Percentiles rank a stretch among this genome's conserved stretches.
Evolutionary conservation across 2,888 invertebrate genomes (phyloP).

Genomic region (Coelopa pilipes): DNA sequence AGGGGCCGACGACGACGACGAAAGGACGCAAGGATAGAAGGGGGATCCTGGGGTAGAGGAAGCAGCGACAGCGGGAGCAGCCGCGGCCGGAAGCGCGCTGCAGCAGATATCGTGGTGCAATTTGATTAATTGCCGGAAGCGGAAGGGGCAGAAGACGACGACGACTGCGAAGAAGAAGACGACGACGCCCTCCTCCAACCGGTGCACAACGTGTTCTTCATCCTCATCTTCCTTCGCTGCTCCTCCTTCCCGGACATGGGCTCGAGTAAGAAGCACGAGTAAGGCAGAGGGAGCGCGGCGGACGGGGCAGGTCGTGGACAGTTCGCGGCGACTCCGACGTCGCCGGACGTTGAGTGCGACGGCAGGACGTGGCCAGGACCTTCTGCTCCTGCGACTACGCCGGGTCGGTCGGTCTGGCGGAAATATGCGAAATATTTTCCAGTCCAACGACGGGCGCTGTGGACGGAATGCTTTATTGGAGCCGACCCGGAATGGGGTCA

Average conservation of each 20-base stretch:
- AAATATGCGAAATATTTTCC: slow-evolving; percentile 10
- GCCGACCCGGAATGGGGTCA: background rate
- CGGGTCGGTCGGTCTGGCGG: background rate
- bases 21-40: no score
- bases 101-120: slow-evolving; percentile 28
- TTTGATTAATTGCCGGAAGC: slow-evolving; percentile 35
- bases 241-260: no score
- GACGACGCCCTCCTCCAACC: background rate
- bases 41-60: background rate
- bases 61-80: background rate
- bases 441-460: background rate
- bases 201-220: no score
- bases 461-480: slow-evolving; percentile 5
- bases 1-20: no score
- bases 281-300: no score
- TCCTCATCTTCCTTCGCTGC: no score
- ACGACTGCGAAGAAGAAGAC: slow-evolving; percentile 9
- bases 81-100: slow-evolving; percentile 22
- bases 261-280: no score
- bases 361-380: slow-evolving; percentile 8
- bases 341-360: background rate
- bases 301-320: no score
- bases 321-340: no score
- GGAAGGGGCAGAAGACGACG: slow-evolving; percentile 21
- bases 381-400: background rate